Conservation (phyloP, 92 coral and sea anemone species). For the Porites cylindrica region DNA sequence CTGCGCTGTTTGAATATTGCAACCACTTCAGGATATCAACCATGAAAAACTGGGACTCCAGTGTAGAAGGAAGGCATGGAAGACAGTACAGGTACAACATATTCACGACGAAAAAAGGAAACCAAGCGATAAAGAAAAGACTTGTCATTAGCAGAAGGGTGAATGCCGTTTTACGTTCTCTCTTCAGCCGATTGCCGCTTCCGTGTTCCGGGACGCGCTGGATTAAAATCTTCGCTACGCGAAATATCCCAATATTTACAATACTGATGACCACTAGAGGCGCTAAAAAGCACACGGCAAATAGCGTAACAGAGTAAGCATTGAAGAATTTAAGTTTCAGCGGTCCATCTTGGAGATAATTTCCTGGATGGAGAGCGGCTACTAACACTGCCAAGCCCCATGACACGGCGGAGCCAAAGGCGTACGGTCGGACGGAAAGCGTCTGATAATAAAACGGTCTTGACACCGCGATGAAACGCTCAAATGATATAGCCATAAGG, state of each 20-base stretch:
- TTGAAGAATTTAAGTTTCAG: neutral
- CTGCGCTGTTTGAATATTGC: conserved; percentile 92
- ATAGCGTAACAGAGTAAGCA: conserved; percentile 38
- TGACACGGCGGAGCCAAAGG: conserved; percentile 57
- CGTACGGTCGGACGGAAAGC: conserved; percentile 68
- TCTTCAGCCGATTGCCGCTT: conserved; percentile 29
- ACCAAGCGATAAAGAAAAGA: conserved; percentile 84
- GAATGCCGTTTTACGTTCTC: conserved; percentile 84
- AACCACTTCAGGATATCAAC: conserved; percentile 90
- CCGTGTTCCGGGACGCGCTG: conserved; percentile 41
- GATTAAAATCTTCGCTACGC: conserved; percentile 67
- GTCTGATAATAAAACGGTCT: conserved; percentile 88
- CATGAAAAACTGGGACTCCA: conserved; percentile 26
- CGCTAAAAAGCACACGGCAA: conserved; percentile 64
- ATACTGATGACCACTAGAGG: conserved; percentile 72
- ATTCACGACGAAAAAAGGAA: conserved; percentile 76
- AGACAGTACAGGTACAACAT: conserved; percentile 63
- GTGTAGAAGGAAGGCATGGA: conserved; percentile 45
- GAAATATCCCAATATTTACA: conserved; percentile 73
- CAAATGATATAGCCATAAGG: conserved; percentile 85
- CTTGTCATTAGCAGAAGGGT: conserved; percentile 83
- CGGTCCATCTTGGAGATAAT: neutral
- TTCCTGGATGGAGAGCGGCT: conserved; percentile 70
- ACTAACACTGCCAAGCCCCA: conserved; percentile 76
- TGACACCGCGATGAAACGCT: conserved; percentile 91